phyloP scores from a whole-genome alignment of 2,797 vertebrate species.

The Acipenser transmontanus region DNA sequence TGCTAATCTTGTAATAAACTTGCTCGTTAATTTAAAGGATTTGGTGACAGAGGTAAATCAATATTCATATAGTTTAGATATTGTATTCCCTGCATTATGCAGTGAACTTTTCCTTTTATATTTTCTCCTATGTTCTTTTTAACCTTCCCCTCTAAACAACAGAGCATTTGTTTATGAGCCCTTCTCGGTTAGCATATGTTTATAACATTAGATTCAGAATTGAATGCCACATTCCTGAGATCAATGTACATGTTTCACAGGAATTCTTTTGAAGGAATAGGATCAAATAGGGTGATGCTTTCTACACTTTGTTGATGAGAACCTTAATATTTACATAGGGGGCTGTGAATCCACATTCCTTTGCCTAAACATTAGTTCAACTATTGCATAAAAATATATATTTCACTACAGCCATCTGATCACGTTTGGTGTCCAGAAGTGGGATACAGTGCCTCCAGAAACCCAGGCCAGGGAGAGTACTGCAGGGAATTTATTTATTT shows the following conservation, averaged over 20 bases:
- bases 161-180: constrained; percentile 1
- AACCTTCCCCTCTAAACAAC: neutral
- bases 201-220: constrained; percentile 1
- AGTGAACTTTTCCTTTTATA: neutral
- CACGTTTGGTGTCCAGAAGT: too few relatives aligned
- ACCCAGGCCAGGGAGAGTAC: too few relatives aligned
- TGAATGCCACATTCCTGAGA: constrained; percentile 3
- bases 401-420: neutral
- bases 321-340: constrained; percentile 8
- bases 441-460: too few relatives aligned
- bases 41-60: neutral
- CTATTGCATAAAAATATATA: neutral
- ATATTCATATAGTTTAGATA: neutral
- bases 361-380: neutral
- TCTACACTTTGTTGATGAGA: constrained; percentile 5
- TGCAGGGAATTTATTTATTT: too few relatives aligned
- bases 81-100: neutral
- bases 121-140: neutral
- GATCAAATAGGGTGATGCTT: neutral
- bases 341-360: neutral
- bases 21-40: neutral
- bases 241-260: neutral
- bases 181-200: neutral
- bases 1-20: too few relatives aligned
- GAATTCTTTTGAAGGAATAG: too few relatives aligned